Conservation (phyloP, 2,888 invertebrate species). For the Mamestra brassicae region DNA sequence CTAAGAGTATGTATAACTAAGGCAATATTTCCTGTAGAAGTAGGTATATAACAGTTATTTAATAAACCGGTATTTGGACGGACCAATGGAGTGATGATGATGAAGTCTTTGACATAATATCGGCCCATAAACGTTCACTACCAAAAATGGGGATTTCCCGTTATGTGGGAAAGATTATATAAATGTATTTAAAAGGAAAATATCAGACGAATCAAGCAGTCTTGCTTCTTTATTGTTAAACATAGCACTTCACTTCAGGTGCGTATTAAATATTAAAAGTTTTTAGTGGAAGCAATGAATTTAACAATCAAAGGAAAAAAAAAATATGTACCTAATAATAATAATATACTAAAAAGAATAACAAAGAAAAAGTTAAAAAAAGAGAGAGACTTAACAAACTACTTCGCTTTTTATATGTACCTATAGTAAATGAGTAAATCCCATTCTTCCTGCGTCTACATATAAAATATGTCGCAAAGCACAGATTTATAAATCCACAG, state of each 20-base stretch:
- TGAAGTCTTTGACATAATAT: neutral
- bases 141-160: neutral
- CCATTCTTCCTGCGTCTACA: neutral
- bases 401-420: no score
- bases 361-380: no score
- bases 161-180: neutral
- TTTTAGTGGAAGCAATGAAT: no score
- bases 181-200: constrained; percentile 8
- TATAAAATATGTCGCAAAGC: neutral
- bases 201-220: neutral
- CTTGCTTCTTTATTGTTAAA: neutral
- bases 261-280: no score
- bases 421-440: no score
- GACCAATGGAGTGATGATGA: constrained; percentile 4
- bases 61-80: neutral
- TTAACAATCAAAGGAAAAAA: no score
- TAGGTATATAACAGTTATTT: no score
- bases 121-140: neutral
- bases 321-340: no score
- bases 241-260: neutral
- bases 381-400: no score
- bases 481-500: neutral
- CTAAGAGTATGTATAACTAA: no score
- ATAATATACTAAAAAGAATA: no score
- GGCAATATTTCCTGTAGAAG: no score